Evolutionary conservation across 37 sponge, comb jelly and placozoan species (phyloP), one percentile per base, ranked within the genome.

Genomic region (Lycopodina hypogea): DNA sequence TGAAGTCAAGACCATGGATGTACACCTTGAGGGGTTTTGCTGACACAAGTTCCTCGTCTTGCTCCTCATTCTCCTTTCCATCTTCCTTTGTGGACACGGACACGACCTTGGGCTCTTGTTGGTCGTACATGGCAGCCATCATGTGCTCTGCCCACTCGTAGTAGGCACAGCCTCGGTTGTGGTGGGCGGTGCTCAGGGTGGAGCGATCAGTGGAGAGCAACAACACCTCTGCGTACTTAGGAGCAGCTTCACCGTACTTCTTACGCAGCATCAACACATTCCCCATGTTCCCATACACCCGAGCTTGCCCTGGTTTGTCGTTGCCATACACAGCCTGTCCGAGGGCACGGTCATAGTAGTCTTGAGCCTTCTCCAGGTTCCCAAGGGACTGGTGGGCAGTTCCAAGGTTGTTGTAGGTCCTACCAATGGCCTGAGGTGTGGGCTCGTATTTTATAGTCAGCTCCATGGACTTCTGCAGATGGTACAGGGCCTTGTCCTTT

Each of bases 261-360:
- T 84, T 87, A 23, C 68, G 37, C 38, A 83, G 21, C 77, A 86
- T 83, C 58, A 72, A 70, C 45, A 92, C 67, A 45, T 92, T 92
- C 7, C 92, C 92, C 32, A 92, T 79, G 78, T 92, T 92, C 21
- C 92, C 92, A 74, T 75, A 80, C 1, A 83, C 84, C 55, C 92
- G 50, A 28, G 84, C 88, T 42, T 92, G 92, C 1, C 84, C 88
- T 42, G 67, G 58, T 0, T 24, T 29, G 38, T 92, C 88, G 42
- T 76, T 64, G 17, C 84, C 88, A 77, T 84, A 87, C 35, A 92
- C 74, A 36, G 88, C 76, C n/a, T 92, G 92, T 41, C 78, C 53
- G 0, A 87, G 69, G 9, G 92, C 88, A 52, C 74, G 68, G 28
- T 92, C 81, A 80, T 79, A 92, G 60, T 84, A 56, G 30, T 84